Percentiles rank a stretch among this genome's conserved stretches.
Evolutionary conservation across 2,888 invertebrate genomes (phyloP).

Genomic region (Cyrtodaria siliqua): DNA sequence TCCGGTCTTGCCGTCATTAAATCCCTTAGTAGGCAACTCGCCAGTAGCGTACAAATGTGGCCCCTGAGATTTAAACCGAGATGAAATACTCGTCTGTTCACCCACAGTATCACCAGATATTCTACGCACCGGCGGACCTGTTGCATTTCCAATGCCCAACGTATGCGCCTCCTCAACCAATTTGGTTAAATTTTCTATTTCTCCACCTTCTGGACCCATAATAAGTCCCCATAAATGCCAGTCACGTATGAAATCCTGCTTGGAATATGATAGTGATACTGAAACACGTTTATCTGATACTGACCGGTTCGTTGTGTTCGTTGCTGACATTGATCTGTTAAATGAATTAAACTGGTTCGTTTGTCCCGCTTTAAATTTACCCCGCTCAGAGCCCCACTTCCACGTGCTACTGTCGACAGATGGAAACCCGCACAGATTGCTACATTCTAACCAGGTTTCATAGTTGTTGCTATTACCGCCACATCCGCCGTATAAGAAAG

Average conservation of each 20-base stretch:
- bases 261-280: conserved; percentile 8
- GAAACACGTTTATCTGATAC: too few species aligned
- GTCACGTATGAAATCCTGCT: conserved; percentile 53
- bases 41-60: too few species aligned
- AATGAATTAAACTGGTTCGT: neutral
- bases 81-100: too few species aligned
- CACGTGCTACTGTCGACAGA: conserved; percentile 43
- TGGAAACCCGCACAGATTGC: conserved; percentile 48
- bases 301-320: neutral
- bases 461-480: conserved; percentile 58
- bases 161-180: conserved; percentile 32
- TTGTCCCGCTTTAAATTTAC: too few species aligned
- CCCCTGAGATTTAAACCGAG: too few species aligned
- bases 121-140: too few species aligned
- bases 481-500: conserved; percentile 62
- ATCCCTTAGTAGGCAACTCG: too few species aligned
- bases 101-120: too few species aligned
- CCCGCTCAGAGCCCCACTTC: conserved; percentile 47
- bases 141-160: conserved; percentile 10
- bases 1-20: too few species aligned
- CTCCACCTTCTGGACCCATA: conserved; percentile 32
- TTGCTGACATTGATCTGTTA: neutral
- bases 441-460: conserved; percentile 50
- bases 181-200: conserved; percentile 39
- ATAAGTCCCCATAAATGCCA: conserved; percentile 43